Percentiles rank a stretch among this genome's conserved stretches.
These are phyloP conservation scores for Dinomys branickii DNA, from an alignment of 2,113 vertebrate genomes.

Conservation along the genomic window DNA sequence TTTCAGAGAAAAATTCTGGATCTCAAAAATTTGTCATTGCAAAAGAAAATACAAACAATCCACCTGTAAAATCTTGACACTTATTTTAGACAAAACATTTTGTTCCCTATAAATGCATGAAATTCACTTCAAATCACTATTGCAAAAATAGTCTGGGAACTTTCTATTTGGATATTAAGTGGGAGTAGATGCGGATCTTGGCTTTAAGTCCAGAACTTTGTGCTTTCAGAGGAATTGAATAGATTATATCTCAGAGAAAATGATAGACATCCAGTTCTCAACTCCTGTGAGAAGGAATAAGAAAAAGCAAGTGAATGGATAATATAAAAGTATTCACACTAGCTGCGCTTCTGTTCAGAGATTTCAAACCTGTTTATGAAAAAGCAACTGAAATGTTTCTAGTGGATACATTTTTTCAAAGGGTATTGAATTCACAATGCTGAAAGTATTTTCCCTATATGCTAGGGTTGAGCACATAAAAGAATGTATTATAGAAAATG, in stretches of 20 bases:
- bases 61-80: neutral
- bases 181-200: neutral
- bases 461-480: neutral
- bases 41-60: neutral
- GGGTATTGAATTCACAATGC: neutral
- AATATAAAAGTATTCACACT: neutral
- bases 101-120: neutral
- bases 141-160: neutral
- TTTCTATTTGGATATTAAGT: neutral
- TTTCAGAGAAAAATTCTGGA: neutral
- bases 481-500: neutral
- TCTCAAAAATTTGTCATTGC: neutral
- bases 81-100: neutral
- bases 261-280: neutral
- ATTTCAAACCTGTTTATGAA: neutral
- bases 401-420: neutral
- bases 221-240: neutral
- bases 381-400: neutral
- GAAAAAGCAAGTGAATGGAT: neutral
- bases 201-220: neutral
- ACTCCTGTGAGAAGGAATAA: neutral
- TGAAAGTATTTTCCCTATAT: neutral
- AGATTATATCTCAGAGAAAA: neutral
- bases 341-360: neutral
- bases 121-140: neutral